Base-by-base conservation (phyloP, 1,140 invertebrate species). In the Thereuonema tuberculata region DNA sequence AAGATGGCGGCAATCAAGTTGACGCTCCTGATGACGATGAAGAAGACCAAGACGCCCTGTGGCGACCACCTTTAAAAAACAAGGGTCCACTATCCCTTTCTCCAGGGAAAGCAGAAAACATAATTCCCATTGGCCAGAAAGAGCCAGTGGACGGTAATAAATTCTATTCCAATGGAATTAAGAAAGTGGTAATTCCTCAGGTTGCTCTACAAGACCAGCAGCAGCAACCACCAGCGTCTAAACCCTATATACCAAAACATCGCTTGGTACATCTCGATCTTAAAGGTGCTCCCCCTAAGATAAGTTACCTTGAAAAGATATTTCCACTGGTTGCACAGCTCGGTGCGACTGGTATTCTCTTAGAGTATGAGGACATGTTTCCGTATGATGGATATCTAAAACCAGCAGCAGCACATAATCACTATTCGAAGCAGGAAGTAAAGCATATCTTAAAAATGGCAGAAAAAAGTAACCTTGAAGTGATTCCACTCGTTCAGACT, bases 301-400 rank as follows among this genome's bases (percentile, higher is more conserved):
- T 84, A 24, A 71, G 70, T 25, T 86, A 80, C 67, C 78, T 85
- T 28, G 81, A 82, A 73, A 79, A 85, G 57, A 25, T 79, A 3
- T 71, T 78, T 37, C 73, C 75, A 21, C 62, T 80, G 28, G 62
- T 81, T 5, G 75, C 72, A 70, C 78, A 77, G 81, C 82, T 80
- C 84, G 87, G 85, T 21, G 89, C 87, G 0, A 97, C 88, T 49
- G 92, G 90, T 1, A 72, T 97, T 25, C 75, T 97, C 1, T 74
- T 96, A 56, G 95, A 98, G 73, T 98, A 96, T 76, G 95, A 98
- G 76, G 95, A 99, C 67, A 96, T 94, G 88, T 98, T 98, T 74
- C 94, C 94, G 0, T 98, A 87, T 72, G 77, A 75, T 24, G 88
- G 83, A 0, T 70, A 73, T 0, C 70, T 98, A 2, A 73, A 73